Base-by-base conservation (phyloP, 2,888 invertebrate species). In the Abrostola tripartita region DNA sequence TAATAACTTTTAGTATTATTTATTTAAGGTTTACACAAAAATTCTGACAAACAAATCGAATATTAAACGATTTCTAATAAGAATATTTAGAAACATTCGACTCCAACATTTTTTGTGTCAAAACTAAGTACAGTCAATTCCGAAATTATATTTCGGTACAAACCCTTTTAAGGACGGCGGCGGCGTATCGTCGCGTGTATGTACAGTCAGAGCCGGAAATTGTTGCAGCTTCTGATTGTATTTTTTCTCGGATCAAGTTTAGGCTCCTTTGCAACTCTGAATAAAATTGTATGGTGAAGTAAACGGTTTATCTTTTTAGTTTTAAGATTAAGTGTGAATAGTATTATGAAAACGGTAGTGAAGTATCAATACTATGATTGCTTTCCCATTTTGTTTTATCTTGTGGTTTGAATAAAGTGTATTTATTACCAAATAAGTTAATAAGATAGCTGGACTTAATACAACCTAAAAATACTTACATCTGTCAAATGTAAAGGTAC, bases 121-220 rank as follows among this genome's bases (percentile, higher is more conserved):
- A 79, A 82, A 82, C 70, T 79, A 82, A 82, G 86, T 85, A 85
- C 86, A 84, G 86, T 82, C 81, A 80, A 81, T 82, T 80, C 76
- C 78, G 66, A 84, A 84, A 86, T 84, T 81, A 81, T 81, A 77
- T 79, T 82, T 81, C 72, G 79, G 76, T 76, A 68, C 76, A 79
- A 81, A 81, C 82, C 84, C 85, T 82, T 84, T 83, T 84, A 79
- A 84, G 82, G 79, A 75, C 56, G 74, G 59, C 71, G 71, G 38
- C 44, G 44, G 44, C 67, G 72, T 73, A 72, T 61, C 73, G 77
- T 78, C 71, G 76, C 71, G 74, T 60, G 36, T 35, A 41, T 36
- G 74, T 81, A 81, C 77, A 76, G 67, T 76, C 53, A 8, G 5
- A 9, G 5, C 8, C 38, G 11, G 51, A 14, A 6, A 5, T 35